A percentile compares a stretch with the other conserved stretches of the same genome.
These are phyloP conservation scores for Drosophila leontia DNA, from an alignment of 1,140 invertebrate species.

Conservation along the genomic window DNA sequence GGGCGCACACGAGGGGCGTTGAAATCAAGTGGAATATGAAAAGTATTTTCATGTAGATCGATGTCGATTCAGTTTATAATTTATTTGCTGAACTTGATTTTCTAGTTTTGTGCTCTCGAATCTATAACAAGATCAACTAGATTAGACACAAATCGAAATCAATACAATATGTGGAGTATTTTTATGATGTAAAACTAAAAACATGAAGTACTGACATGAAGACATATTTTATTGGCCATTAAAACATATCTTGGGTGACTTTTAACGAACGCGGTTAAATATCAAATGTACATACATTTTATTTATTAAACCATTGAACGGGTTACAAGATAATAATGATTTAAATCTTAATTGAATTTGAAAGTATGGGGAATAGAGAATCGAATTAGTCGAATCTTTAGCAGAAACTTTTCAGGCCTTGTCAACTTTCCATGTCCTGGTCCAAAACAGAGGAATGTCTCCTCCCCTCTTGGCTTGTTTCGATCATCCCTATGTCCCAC, in stretches of 20 bases:
- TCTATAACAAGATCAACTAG: conserved; percentile 34
- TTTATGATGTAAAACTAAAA: conserved; percentile 6
- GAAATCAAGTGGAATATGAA: conserved; percentile 27
- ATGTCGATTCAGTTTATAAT: conserved; percentile 13
- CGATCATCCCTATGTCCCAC: not conserved
- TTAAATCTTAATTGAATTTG: not conserved
- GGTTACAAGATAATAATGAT: not conserved
- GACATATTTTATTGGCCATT: not conserved
- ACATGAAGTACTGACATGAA: not conserved
- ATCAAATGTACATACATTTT: not conserved
- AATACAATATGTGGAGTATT: not conserved
- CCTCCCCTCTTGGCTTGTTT: not conserved
- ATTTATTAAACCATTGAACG: not conserved
- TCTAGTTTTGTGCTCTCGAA: conserved; percentile 34
- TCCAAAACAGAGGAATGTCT: not conserved
- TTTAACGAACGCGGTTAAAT: not conserved
- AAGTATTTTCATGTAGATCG: conserved; percentile 28
- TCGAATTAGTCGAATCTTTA: not conserved
- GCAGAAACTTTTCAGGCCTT: not conserved
- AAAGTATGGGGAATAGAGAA: not conserved
- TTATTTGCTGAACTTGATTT: conserved; percentile 44
- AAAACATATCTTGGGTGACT: not conserved
- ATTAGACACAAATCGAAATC: conserved; percentile 21
- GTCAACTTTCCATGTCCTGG: not conserved
- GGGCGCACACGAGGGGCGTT: conserved; percentile 6